These are phyloP conservation scores for Mechanitis messenoides DNA, from an alignment of 2,888 invertebrate genomes.

Conservation along the genomic window DNA sequence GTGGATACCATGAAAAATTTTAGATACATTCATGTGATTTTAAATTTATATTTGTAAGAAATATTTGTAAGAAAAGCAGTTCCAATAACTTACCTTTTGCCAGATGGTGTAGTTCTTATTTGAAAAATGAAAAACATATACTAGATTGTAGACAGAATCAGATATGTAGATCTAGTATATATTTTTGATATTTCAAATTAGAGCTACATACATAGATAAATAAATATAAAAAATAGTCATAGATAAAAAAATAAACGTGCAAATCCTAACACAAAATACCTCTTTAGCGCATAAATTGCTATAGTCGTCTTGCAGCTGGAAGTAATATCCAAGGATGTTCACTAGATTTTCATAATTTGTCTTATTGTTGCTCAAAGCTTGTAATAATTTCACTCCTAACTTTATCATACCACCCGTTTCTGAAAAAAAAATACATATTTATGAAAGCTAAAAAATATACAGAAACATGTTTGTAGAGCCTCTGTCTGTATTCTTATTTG, in stretches of 20 bases:
- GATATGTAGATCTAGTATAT: no score
- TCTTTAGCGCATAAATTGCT: constrained; percentile 9
- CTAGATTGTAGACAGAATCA: no score
- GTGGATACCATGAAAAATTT: no score
- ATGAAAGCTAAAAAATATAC: background rate
- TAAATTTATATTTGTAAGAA: no score
- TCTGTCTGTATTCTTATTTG: no score
- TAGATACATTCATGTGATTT: no score
- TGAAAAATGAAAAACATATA: no score
- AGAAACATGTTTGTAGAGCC: background rate
- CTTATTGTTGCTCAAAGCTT: constrained; percentile 20
- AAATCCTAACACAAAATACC: background rate
- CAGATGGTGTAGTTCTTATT: no score
- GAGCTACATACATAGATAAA: no score
- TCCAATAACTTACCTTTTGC: no score
- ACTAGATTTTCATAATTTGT: constrained; percentile 15
- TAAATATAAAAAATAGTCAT: background rate
- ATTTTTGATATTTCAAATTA: no score
- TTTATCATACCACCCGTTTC: constrained; percentile 21
- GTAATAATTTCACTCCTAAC: constrained; percentile 14
- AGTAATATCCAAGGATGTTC: constrained; percentile 13
- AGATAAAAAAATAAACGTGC: background rate
- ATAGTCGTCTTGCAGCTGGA: constrained; percentile 26
- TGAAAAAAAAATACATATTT: constrained; percentile 10
- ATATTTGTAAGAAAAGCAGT: no score